Evolutionary conservation across 2,797 vertebrate species (phyloP).

Genomic region (Acanthornis magna): DNA sequence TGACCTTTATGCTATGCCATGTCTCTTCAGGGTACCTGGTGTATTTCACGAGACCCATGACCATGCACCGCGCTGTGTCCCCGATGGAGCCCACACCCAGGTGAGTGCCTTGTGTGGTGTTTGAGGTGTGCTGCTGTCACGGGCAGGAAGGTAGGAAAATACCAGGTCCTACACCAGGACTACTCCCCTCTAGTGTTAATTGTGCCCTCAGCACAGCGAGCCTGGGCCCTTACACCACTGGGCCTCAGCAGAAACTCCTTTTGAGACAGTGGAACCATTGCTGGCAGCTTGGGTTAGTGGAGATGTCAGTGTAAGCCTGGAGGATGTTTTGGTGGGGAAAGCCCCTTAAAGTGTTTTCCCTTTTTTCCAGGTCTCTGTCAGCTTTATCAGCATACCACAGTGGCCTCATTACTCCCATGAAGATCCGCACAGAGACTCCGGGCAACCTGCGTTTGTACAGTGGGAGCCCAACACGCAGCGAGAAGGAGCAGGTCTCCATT

Average conservation of each 20-base stretch:
- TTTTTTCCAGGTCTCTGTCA: constrained; percentile 85
- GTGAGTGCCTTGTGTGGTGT: constrained; percentile 31
- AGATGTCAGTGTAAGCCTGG: not conserved
- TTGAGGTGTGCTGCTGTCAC: not conserved
- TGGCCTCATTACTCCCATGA: constrained; percentile 93
- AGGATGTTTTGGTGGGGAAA: not conserved
- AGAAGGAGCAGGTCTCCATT: constrained; percentile 97
- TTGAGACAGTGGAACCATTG: not conserved
- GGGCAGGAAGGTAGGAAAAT: not conserved
- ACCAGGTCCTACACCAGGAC: accelerated
- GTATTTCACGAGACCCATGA: constrained; percentile 94
- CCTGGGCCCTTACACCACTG: not conserved
- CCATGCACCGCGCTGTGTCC: constrained; percentile 90
- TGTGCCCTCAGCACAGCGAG: not conserved
- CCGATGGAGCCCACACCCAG: constrained; percentile 93
- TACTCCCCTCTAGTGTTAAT: not conserved
- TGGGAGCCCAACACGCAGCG: constrained; percentile 90
- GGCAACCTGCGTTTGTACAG: constrained; percentile 90
- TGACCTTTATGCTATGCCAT: not conserved
- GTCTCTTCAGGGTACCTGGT: constrained; percentile 85
- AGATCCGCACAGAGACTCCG: constrained; percentile 93
- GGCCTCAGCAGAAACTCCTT: not conserved
- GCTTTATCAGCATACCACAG: constrained; percentile 95
- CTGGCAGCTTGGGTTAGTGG: not conserved
- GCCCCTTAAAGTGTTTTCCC: not conserved